phyloP scores from a whole-genome alignment of 2,113 vertebrate species.

The Xiphophorus maculatus region DNA sequence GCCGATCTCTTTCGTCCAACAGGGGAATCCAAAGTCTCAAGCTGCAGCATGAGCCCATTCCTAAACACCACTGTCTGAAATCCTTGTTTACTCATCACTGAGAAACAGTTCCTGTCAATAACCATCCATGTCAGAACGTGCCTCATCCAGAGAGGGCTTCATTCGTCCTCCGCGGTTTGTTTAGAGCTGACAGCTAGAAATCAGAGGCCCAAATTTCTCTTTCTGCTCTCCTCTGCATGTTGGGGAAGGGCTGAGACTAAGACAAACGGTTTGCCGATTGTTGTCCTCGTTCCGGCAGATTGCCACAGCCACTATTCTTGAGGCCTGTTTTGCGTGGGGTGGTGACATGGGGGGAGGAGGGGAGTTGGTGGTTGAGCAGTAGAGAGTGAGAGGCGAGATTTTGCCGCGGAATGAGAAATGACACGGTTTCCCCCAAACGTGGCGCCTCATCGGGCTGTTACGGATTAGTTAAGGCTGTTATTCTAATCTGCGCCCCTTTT shows the following conservation, averaged over 20 bases:
- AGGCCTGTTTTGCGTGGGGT: constrained; percentile 60
- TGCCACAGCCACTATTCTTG: constrained; percentile 60
- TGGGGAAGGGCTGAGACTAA: constrained; percentile 21
- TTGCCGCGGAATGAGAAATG: constrained; percentile 65
- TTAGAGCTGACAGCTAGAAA: constrained; percentile 43
- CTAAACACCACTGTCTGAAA: constrained; percentile 7
- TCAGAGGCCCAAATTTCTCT: constrained; percentile 50
- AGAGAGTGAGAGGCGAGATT: constrained; percentile 47
- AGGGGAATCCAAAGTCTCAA: constrained; percentile 9
- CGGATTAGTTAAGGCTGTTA: constrained; percentile 76
- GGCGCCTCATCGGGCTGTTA: constrained; percentile 60
- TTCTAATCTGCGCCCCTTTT: constrained; percentile 69
- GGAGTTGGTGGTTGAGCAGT: background rate
- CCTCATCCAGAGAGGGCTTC: constrained; percentile 4
- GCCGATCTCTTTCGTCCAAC: background rate
- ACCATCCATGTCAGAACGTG: constrained; percentile 18
- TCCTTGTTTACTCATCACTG: constrained; percentile 3
- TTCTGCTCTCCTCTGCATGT: constrained; percentile 32
- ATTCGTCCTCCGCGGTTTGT: constrained; percentile 17
- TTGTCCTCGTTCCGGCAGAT: constrained; percentile 50
- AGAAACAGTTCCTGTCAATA: constrained; percentile 30
- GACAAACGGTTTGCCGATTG: constrained; percentile 46
- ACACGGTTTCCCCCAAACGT: constrained; percentile 62
- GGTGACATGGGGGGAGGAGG: background rate
- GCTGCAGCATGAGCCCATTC: background rate